Percentiles rank a stretch among this genome's conserved stretches.
Conservation (phyloP, 2,888 invertebrate genomes). For the Rosalia funebris region DNA sequence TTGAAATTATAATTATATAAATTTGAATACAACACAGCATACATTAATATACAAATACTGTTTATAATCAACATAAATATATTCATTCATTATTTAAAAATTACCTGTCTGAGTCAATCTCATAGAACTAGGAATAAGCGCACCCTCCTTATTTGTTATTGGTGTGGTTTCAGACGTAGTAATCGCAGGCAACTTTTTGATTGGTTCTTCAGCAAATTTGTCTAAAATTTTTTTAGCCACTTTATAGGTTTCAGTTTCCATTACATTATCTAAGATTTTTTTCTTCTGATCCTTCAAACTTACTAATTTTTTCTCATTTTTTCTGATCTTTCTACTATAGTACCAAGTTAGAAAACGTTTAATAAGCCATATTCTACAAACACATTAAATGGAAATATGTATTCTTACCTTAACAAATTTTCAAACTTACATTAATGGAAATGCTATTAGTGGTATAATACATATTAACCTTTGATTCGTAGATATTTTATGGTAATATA, state of each 20-base stretch:
- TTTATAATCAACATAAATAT: too few species aligned
- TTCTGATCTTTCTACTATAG: conserved; percentile 82
- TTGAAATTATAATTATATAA: background rate
- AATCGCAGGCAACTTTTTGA: conserved; percentile 48
- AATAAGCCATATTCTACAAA: conserved; percentile 60
- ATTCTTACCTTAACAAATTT: background rate
- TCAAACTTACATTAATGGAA: conserved; percentile 83
- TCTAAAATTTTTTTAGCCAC: conserved; percentile 89
- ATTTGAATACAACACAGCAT: too few species aligned
- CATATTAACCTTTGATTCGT: conserved; percentile 79
- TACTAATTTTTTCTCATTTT: conserved; percentile 78
- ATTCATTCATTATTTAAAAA: too few species aligned
- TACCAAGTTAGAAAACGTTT: conserved; percentile 88
- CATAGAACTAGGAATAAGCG: conserved; percentile 26
- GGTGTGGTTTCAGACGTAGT: conserved; percentile 29
- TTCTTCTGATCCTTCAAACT: conserved; percentile 84
- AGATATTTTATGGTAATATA: conserved; percentile 81
- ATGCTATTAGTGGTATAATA: conserved; percentile 80
- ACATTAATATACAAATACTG: too few species aligned
- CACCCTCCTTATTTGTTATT: conserved; percentile 17
- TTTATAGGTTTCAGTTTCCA: conserved; percentile 98
- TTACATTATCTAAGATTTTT: conserved; percentile 92
- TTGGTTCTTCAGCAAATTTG: conserved; percentile 79
- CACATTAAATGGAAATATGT: background rate
- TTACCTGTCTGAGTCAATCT: conserved; percentile 26